Conservation (phyloP, 2,888 invertebrate genomes). For the Cephalotes varians region DNA sequence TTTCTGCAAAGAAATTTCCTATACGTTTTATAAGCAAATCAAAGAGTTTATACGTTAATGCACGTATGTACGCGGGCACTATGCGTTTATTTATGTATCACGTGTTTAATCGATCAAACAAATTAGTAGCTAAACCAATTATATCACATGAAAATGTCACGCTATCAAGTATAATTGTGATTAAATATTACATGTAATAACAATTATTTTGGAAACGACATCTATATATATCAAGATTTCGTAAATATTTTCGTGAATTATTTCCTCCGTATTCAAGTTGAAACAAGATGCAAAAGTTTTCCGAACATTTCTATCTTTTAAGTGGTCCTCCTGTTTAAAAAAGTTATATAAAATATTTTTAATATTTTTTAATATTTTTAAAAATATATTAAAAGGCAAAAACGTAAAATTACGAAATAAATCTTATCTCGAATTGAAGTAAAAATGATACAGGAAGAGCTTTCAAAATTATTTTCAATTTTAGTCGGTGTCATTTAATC, state of each 20-base stretch:
- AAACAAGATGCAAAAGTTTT: background rate
- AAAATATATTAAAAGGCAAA: background rate
- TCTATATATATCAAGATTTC: background rate
- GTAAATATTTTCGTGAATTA: background rate
- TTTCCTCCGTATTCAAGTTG: background rate
- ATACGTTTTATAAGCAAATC: background rate
- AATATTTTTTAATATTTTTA: background rate
- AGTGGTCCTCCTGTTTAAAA: background rate
- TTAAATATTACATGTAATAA: background rate
- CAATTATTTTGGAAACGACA: background rate
- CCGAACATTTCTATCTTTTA: background rate
- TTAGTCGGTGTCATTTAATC: conserved; percentile 1
- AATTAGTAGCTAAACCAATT: background rate
- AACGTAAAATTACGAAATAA: background rate
- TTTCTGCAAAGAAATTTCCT: background rate
- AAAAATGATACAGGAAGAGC: background rate
- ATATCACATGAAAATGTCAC: background rate
- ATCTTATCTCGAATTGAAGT: background rate
- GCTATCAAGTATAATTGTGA: background rate
- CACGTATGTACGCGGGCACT: background rate
- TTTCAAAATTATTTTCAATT: conserved; percentile 20
- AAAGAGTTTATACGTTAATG: background rate
- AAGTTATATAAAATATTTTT: background rate
- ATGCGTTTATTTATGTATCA: background rate
- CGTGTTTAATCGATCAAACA: background rate